These are phyloP conservation scores for Ennomos fuscantarius DNA, from an alignment of 2,888 invertebrate species.

Conservation along the genomic window DNA sequence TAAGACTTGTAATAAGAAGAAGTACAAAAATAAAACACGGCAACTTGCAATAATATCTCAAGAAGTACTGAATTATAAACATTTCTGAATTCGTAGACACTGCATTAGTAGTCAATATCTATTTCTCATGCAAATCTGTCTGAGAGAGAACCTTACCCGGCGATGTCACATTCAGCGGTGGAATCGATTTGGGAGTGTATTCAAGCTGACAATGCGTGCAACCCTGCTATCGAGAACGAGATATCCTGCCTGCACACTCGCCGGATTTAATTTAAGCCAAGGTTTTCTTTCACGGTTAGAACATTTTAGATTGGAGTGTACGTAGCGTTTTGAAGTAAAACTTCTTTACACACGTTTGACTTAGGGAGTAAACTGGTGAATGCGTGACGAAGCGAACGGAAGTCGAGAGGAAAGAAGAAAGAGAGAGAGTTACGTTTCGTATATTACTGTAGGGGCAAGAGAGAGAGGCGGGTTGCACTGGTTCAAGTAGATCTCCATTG, in stretches of 20 bases:
- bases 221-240: conserved; percentile 62
- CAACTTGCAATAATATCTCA: too few species aligned
- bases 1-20: not conserved
- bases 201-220: conserved; percentile 80
- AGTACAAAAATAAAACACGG: too few species aligned
- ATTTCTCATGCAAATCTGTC: conserved; percentile 80
- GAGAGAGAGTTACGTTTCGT: too few species aligned
- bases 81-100: conserved; percentile 25
- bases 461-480: too few species aligned
- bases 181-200: conserved; percentile 84
- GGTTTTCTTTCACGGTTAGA: conserved; percentile 18
- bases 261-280: conserved; percentile 22
- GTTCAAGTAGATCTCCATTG: too few species aligned
- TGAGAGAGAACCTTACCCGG: conserved; percentile 68
- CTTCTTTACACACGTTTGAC: too few species aligned
- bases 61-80: not conserved
- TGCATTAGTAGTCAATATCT: conserved; percentile 60
- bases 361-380: too few species aligned
- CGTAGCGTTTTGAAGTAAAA: conserved; percentile 1
- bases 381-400: too few species aligned
- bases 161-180: conserved; percentile 81
- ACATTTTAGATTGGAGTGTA: conserved; percentile 9
- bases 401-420: too few species aligned
- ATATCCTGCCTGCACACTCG: conserved; percentile 62
- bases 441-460: too few species aligned